phyloP scores from a whole-genome alignment of 2,113 vertebrate species.

The Ranitomeya variabilis region DNA sequence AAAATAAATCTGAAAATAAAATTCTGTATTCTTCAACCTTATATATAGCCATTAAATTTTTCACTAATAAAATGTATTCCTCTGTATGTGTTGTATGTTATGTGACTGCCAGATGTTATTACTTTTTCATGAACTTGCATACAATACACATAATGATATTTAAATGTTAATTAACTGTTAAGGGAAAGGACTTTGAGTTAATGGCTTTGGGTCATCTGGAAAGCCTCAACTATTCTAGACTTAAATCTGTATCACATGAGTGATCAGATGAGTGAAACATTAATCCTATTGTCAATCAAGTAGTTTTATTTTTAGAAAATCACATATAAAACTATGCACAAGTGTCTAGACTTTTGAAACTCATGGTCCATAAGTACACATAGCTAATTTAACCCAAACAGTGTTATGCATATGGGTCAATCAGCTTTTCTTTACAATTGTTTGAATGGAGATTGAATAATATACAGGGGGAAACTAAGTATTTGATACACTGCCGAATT shows the following conservation, averaged over 20 bases:
- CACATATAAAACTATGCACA: not conserved
- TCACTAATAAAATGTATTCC: conserved; percentile 9
- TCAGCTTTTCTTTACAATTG: not conserved
- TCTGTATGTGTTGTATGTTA: not conserved
- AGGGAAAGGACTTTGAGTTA: not conserved
- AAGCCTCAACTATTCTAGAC: not conserved
- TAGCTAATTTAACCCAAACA: not conserved
- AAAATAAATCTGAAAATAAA: no score
- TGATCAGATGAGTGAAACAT: not conserved
- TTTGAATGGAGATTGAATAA: no score
- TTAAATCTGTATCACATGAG: not conserved
- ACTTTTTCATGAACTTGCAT: not conserved
- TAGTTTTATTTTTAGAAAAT: not conserved
- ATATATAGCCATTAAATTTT: not conserved
- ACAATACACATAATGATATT: conserved; percentile 19
- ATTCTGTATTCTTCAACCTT: no score
- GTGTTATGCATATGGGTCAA: not conserved
- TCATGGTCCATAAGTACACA: not conserved
- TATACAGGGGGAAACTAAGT: no score
- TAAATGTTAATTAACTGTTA: conserved; percentile 14
- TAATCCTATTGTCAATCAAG: not conserved
- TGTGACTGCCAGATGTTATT: conserved; percentile 30
- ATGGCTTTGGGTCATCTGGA: conserved; percentile 12
- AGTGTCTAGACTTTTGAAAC: not conserved
- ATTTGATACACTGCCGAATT: no score